Percentiles rank a stretch among this genome's conserved stretches.
phyloP scores from a whole-genome alignment of 2,797 vertebrate genomes.

The Gymnodraco acuticeps region DNA sequence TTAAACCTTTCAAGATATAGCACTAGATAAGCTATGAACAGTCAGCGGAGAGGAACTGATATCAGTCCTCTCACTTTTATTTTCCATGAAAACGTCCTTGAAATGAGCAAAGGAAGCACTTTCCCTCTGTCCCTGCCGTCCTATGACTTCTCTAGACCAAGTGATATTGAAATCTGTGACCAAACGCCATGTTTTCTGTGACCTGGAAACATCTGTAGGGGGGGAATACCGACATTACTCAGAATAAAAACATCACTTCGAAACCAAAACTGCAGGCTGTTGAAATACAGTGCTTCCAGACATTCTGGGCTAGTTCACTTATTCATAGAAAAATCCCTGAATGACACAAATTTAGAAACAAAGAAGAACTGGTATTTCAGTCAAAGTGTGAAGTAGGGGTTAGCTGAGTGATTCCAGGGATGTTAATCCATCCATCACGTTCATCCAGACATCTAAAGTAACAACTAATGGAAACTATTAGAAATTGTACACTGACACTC shows the following conservation, averaged over 20 bases:
- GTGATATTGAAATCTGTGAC: constrained; percentile 33
- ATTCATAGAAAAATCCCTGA: constrained; percentile 1
- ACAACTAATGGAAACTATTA: no score
- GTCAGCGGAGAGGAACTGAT: constrained; percentile 24
- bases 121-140: constrained; percentile 24
- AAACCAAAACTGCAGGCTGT: constrained; percentile 32
- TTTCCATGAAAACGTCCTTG: constrained; percentile 43
- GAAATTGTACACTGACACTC: not conserved
- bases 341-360: constrained; percentile 5
- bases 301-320: not conserved
- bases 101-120: constrained; percentile 46
- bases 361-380: constrained; percentile 1
- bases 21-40: constrained; percentile 6
- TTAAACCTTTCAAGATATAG: constrained; percentile 19
- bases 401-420: no score
- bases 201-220: constrained; percentile 81
- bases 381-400: not conserved
- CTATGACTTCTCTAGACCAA: constrained; percentile 9
- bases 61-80: constrained; percentile 17
- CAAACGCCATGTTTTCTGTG: constrained; percentile 39
- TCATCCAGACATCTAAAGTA: no score
- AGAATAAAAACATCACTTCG: constrained; percentile 17
- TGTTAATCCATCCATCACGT: no score
- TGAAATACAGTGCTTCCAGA: constrained; percentile 1
- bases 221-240: constrained; percentile 1